Evolutionary conservation across 2,797 vertebrate species (phyloP).

Genomic region (Anguilla marmorata): DNA sequence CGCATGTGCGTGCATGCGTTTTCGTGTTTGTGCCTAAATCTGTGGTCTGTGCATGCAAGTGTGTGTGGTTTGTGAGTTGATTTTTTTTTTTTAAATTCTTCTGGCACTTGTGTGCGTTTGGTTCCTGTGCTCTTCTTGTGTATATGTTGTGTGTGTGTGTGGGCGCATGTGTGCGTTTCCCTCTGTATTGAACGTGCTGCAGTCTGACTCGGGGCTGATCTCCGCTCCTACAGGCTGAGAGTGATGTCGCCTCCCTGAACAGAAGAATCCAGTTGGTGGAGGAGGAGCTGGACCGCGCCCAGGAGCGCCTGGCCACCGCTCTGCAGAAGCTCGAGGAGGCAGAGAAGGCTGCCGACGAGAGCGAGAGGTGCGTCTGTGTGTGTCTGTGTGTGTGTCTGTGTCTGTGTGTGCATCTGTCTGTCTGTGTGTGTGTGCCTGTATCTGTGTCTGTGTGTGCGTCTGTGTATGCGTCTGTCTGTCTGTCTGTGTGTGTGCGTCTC

Average conservation of each 20-base stretch:
- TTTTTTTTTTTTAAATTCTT: not conserved
- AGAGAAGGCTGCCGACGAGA: slow-evolving; percentile 98
- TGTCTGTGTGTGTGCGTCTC: slow-evolving; percentile 39
- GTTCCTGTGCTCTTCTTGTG: not conserved
- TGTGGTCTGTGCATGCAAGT: not conserved
- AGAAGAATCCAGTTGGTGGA: slow-evolving; percentile 99
- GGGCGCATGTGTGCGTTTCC: not conserved
- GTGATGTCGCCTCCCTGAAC: slow-evolving; percentile 96
- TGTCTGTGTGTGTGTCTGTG: not conserved
- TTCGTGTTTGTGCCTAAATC: not conserved
- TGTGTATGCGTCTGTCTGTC: not conserved
- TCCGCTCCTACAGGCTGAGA: slow-evolving; percentile 83
- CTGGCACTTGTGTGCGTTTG: not conserved
- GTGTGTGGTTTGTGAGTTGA: slow-evolving; percentile 28
- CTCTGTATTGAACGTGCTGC: not conserved
- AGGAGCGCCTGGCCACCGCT: slow-evolving; percentile 96
- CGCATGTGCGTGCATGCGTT: slow-evolving; percentile 32
- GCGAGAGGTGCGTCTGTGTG: slow-evolving; percentile 83
- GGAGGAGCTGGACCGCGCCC: slow-evolving; percentile 98
- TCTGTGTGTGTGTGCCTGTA: not conserved
- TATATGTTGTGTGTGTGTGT: not conserved
- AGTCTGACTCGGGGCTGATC: slow-evolving; percentile 1
- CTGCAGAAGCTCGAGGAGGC: slow-evolving; percentile 99
- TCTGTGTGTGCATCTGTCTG: not conserved
- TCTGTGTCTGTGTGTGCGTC: slow-evolving; percentile 62